Evolutionary conservation across 1,140 invertebrate species (phyloP).

Genomic region (Zelostemma sp.): DNA sequence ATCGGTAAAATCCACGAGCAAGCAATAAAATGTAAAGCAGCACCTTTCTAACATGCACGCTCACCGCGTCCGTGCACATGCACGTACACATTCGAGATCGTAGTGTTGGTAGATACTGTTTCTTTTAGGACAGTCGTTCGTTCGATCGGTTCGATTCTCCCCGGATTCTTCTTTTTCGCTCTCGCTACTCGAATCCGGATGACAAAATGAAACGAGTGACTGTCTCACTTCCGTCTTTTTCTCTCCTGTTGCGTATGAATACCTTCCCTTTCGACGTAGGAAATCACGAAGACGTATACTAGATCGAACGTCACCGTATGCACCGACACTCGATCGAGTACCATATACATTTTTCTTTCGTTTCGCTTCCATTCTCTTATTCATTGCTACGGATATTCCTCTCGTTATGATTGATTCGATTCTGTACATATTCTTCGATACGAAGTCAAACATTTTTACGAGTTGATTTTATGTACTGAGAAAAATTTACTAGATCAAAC

Average conservation of each 20-base stretch:
- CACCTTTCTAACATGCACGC: constrained; percentile 12
- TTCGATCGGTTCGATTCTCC: constrained; percentile 5
- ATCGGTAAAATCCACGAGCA: constrained; percentile 45
- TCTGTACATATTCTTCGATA: no score
- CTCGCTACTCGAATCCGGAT: constrained; percentile 18
- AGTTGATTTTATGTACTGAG: no score
- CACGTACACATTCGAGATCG: background rate
- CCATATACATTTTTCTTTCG: constrained; percentile 14
- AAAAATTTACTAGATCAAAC: no score
- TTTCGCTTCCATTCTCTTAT: constrained; percentile 17
- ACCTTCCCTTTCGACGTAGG: constrained; percentile 2
- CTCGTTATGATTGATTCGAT: background rate
- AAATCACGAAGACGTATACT: constrained; percentile 41
- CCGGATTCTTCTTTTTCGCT: constrained; percentile 14
- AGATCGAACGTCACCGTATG: constrained; percentile 40
- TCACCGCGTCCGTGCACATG: constrained; percentile 8
- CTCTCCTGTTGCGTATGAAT: constrained; percentile 10
- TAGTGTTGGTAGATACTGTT: background rate
- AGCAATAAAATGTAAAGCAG: constrained; percentile 59
- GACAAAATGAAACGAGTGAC: constrained; percentile 41
- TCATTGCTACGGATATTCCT: background rate
- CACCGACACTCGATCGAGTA: constrained; percentile 22
- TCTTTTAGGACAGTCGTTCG: constrained; percentile 10
- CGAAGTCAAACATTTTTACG: no score
- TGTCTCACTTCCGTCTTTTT: constrained; percentile 10